Evolutionary conservation across 2,113 vertebrate genomes (phyloP).

Genomic region (Laterallus jamaicensis): DNA sequence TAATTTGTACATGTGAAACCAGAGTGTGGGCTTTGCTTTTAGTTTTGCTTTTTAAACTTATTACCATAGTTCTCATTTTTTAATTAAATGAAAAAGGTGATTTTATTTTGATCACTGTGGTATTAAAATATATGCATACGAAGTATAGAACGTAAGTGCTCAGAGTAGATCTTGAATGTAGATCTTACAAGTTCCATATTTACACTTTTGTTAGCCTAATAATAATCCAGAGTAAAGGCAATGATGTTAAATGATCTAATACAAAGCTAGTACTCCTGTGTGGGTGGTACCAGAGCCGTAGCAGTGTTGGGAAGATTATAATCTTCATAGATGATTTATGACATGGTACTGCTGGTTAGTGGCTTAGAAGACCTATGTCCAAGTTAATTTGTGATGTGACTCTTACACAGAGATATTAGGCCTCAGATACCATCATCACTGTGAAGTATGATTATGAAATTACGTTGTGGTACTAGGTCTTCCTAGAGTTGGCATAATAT

Average conservation of each 20-base stretch:
- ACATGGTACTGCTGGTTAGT: not conserved
- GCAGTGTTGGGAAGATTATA: not conserved
- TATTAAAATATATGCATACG: not conserved
- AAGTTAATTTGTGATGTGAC: not conserved
- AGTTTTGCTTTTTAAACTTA: not conserved
- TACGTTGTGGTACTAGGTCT: not conserved
- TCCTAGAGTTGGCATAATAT: not conserved
- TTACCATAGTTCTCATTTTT: not conserved
- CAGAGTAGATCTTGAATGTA: not conserved
- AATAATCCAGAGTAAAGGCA: not conserved
- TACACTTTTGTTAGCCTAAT: not conserved
- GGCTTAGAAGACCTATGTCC: not conserved
- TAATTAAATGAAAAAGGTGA: not conserved
- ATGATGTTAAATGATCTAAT: not conserved
- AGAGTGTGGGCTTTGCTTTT: not conserved
- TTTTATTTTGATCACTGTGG: not conserved
- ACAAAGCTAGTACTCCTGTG: not conserved
- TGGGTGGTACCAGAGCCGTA: not conserved
- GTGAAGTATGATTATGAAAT: conserved; percentile 2
- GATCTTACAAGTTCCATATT: not conserved
- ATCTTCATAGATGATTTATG: not conserved
- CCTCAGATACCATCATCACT: not conserved
- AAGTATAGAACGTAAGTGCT: not conserved
- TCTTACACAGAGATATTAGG: not conserved
- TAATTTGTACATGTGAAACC: not conserved